Base-by-base conservation (phyloP, 2,888 invertebrate species). In the Chloroclystis v-ata region DNA sequence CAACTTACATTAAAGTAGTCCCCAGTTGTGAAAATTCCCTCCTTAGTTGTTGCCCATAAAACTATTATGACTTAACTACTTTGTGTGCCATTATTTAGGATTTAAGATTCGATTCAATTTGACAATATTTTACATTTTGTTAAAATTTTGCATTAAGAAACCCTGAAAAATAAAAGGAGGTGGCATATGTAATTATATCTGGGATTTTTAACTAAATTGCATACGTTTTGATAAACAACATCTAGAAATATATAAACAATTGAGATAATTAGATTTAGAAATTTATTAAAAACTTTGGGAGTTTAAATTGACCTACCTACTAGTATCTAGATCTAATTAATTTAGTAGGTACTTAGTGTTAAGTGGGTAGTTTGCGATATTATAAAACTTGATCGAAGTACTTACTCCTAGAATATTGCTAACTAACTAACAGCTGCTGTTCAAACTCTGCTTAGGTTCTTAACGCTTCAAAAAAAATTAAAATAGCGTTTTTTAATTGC, bases 21-120 rank as follows among this genome's bases (percentile, higher is more conserved):
- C 69, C 78, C 78, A 74, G 85, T 86, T 87, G 87, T 87, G 87
- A 86, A 76, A 68, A 78, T 77, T 86, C 87, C 87, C 82, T 86
- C 87, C 86, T 84, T 74, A 76, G 78, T 83, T 83, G 82, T 20
- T 72, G 16, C 35, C 7, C n/a, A 20, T 14, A n/a, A 8, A 35
- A n/a, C 10, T n/a, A 76, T 82, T 82, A 75, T 82, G 20, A 20
- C 20, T 20, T 20, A n/a, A n/a, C n/a, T n/a, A n/a, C 20, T 2
- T 83, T 83, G 70, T 76, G 86, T 87, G 86, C 85, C 86, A 87
- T 86, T 75, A 61, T 80, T 79, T 84, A 82, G 80, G 63, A 56
- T 73, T 20, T 82, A 86, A 81, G 83, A 69, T 68, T 78, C 74
- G 59, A 77, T 78, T 69, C 61, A 75, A 80, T 77, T 81, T 60